A percentile compares a stretch with the other conserved stretches of the same genome.
Evolutionary conservation across 1,140 invertebrate species (phyloP).

Genomic region (Neodiprion fabricii): DNA sequence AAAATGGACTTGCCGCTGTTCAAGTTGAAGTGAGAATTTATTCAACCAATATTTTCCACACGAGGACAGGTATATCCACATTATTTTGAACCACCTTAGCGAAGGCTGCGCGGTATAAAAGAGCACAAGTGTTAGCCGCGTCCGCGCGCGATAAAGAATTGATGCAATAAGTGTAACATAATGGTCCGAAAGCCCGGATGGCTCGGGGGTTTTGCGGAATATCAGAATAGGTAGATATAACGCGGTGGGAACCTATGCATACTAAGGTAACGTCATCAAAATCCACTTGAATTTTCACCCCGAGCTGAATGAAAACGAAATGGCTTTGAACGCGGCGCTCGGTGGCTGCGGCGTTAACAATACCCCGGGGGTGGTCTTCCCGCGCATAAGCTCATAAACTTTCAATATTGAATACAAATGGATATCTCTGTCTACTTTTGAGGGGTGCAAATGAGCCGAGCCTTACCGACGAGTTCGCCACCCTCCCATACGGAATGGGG

Average conservation of each 20-base stretch:
- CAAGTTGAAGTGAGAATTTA: too few relatives aligned
- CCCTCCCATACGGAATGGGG: not conserved
- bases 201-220: not conserved
- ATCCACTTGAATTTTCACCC: constrained; percentile 52
- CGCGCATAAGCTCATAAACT: constrained; percentile 59
- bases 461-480: constrained; percentile 13
- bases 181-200: not conserved
- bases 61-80: too few relatives aligned
- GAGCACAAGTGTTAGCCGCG: too few relatives aligned
- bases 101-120: not conserved
- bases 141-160: not conserved
- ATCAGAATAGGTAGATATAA: not conserved
- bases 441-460: constrained; percentile 56
- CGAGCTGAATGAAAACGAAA: constrained; percentile 54
- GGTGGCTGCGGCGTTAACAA: constrained; percentile 18
- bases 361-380: constrained; percentile 40
- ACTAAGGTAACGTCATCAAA: constrained; percentile 54
- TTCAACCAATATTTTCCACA: too few relatives aligned
- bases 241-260: constrained; percentile 50
- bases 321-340: constrained; percentile 32
- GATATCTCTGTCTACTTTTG: constrained; percentile 38
- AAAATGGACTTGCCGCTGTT: not conserved
- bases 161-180: not conserved
- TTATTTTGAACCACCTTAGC: not conserved
- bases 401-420: constrained; percentile 64